Base-by-base conservation (phyloP, 1,140 invertebrate genomes). In the Pygmarrhopalites habei region DNA sequence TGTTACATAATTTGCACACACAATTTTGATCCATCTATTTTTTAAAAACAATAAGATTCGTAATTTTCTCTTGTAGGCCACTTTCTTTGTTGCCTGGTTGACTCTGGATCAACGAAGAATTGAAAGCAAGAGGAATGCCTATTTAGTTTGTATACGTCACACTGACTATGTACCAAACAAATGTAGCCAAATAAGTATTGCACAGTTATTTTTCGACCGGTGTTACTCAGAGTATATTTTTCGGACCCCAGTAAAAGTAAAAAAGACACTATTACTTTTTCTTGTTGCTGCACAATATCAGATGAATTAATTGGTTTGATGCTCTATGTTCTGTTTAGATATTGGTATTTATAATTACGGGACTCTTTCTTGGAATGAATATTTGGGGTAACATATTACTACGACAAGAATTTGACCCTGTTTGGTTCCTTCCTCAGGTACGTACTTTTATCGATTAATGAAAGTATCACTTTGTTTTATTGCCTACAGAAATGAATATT, bases 1-100 rank as follows among this genome's bases (percentile, higher is more conserved):
- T 39, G 17, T 10, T 39, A 39, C n/a, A n/a, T n/a, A 39, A 39
- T 39, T 7, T 39, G 17, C 7, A 39, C 35, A 39, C 7, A 39
- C 35, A 39, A 7, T 7, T 39, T 39, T 39, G 35, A n/a, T n/a
- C n/a, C n/a, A n/a, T 39, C 35, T 17, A 39, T 7, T 39, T 17
- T 39, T 39, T 39, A 39, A 39, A 39, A 39, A 7, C 17, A 10
- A 10, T 7, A 39, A 39, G 7, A 39, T 39, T 39, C 10, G 35
- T 39, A 10, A 10, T 10, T 39, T 39, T 10, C 39, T 41, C 14
- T 23, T 49, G 17, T 26, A 68, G 51, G 79, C 87, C 5, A 89
- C 87, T 7, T 85, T 89, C 75, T 90, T 88, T 75, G 80, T 87
- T n/a, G 86, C 86, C 1, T 81, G 84, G 58, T 84, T 89, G 68